Evolutionary conservation across 2,113 vertebrate genomes (phyloP).

Genomic region (Steatornis caripensis): DNA sequence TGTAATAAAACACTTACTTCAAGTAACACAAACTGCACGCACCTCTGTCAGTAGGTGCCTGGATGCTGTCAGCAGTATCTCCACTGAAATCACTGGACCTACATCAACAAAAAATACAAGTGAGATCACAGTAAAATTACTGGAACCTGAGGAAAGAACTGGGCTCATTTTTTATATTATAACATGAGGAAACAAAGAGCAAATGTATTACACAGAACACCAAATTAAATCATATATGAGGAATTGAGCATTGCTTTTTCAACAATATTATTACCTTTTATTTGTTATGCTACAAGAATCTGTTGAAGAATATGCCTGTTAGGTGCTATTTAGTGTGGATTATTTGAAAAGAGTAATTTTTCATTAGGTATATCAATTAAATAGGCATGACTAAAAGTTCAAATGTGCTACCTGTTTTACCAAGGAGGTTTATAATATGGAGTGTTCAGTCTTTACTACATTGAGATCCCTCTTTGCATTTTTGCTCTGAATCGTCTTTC

Average conservation of each 20-base stretch:
- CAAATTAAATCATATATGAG: neutral
- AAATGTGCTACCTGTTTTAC: neutral
- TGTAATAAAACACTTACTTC: neutral
- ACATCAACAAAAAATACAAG: neutral
- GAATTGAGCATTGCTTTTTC: neutral
- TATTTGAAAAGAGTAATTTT: neutral
- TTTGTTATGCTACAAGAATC: neutral
- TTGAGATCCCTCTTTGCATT: neutral
- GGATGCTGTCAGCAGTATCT: neutral
- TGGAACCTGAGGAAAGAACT: neutral
- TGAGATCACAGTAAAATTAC: neutral
- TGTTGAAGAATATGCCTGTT: neutral
- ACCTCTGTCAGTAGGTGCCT: neutral
- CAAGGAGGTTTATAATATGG: neutral
- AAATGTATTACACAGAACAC: neutral
- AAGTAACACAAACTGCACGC: neutral
- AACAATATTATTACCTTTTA: neutral
- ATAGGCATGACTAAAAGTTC: neutral
- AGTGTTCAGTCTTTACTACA: neutral
- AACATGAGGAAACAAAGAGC: neutral
- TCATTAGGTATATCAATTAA: neutral
- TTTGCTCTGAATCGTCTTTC: neutral
- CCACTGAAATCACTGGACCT: neutral
- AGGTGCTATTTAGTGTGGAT: neutral
- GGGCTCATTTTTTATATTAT: neutral